phyloP scores from a whole-genome alignment of 1,140 invertebrate genomes.

The Mactra quadrangularis region DNA sequence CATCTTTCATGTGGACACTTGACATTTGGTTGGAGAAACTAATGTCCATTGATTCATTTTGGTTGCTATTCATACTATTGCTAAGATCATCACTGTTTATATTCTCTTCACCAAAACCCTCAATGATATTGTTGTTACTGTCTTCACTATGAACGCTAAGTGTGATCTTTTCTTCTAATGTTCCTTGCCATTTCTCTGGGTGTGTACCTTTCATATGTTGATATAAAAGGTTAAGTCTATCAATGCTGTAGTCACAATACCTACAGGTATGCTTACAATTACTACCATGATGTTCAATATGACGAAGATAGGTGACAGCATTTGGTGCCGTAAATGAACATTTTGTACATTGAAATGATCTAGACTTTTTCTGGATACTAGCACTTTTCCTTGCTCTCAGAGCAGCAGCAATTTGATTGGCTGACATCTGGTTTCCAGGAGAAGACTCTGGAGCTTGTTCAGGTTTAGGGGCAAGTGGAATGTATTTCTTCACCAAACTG shows the following conservation, averaged over 20 bases:
- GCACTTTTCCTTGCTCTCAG: conserved; percentile 63
- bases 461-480: conserved; percentile 53
- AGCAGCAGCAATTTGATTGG: conserved; percentile 35
- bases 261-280: conserved; percentile 76
- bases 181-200: conserved; percentile 70
- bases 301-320: conserved; percentile 75
- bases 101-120: conserved; percentile 31
- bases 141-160: conserved; percentile 51
- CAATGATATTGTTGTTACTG: conserved; percentile 60
- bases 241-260: conserved; percentile 81
- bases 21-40: conserved; percentile 67
- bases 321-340: conserved; percentile 79
- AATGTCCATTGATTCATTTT: neutral
- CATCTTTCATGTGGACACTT: conserved; percentile 70
- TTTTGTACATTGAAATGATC: conserved; percentile 79
- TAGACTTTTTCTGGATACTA: conserved; percentile 67
- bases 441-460: neutral
- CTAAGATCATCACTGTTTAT: neutral
- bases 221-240: conserved; percentile 76
- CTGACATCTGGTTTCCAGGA: conserved; percentile 17
- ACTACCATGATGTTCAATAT: conserved; percentile 79
- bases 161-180: conserved; percentile 68
- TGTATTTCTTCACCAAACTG: conserved; percentile 26
- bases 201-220: conserved; percentile 80
- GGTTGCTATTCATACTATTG: conserved; percentile 29